Percentiles rank a stretch among this genome's conserved stretches.
Conservation (phyloP, 2,797 vertebrate species). For the Myotis myotis region DNA sequence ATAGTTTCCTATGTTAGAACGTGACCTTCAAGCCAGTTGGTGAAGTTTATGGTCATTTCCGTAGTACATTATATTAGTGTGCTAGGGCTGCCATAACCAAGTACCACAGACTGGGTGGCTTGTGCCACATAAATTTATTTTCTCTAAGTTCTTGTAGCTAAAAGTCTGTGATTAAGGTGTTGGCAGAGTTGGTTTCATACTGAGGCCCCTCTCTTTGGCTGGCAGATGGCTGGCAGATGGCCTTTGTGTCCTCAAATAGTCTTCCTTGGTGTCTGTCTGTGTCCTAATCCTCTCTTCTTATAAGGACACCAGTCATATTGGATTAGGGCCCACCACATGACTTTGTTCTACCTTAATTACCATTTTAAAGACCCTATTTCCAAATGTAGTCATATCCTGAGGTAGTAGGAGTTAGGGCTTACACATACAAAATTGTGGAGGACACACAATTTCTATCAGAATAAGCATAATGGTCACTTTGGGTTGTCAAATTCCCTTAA, state of each 20-base stretch:
- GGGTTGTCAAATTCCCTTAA: neutral
- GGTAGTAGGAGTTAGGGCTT: neutral
- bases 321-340: neutral
- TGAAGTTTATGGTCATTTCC: neutral
- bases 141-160: neutral
- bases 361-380: neutral
- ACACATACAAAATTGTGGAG: neutral
- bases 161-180: neutral
- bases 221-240: neutral
- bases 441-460: neutral
- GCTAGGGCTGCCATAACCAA: neutral
- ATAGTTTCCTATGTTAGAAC: neutral
- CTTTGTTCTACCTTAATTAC: neutral
- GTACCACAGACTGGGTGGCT: neutral
- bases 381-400: neutral
- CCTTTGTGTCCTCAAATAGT: neutral
- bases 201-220: neutral
- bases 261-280: neutral
- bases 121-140: neutral
- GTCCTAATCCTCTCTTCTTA: neutral
- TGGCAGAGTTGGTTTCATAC: neutral
- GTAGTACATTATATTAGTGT: neutral
- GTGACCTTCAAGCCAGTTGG: neutral
- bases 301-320: neutral
- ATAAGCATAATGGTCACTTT: neutral